phyloP scores from a whole-genome alignment of 2,888 invertebrate genomes.

The Harpalus rufipes region DNA sequence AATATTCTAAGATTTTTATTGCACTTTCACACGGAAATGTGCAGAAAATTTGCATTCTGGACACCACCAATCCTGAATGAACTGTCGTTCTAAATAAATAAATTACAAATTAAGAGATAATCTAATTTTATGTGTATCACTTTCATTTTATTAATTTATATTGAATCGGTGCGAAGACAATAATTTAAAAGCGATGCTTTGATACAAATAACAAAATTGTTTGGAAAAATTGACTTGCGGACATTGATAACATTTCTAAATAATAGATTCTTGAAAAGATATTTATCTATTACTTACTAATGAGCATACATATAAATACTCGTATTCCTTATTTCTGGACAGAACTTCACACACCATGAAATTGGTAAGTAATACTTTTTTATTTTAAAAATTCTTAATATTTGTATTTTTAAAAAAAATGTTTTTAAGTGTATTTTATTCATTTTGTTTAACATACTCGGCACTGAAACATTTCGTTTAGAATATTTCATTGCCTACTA shows the following conservation, averaged over 20 bases:
- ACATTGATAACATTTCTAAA: not conserved
- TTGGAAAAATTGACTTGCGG: conserved; percentile 12
- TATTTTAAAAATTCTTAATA: not conserved
- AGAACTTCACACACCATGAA: conserved; percentile 15
- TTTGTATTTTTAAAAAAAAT: not conserved
- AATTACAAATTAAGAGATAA: conserved; percentile 28
- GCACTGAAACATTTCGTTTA: no score
- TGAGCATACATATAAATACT: conserved; percentile 26
- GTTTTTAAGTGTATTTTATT: no score
- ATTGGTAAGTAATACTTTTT: conserved; percentile 28
- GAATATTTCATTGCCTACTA: no score
- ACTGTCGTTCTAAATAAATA: not conserved
- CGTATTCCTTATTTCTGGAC: conserved; percentile 13
- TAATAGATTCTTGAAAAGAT: conserved; percentile 33
- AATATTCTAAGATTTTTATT: conserved; percentile 33
- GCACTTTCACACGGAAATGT: conserved; percentile 22
- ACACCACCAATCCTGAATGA: not conserved
- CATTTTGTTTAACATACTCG: no score
- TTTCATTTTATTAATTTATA: not conserved
- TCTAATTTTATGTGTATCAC: conserved; percentile 4
- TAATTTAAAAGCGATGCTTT: not conserved
- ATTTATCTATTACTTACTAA: conserved; percentile 27
- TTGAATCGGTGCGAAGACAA: no score
- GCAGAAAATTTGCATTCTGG: conserved; percentile 18
- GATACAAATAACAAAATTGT: conserved; percentile 22